phyloP scores from a whole-genome alignment of 2,797 vertebrate genomes.

The Onychomys torridus region DNA sequence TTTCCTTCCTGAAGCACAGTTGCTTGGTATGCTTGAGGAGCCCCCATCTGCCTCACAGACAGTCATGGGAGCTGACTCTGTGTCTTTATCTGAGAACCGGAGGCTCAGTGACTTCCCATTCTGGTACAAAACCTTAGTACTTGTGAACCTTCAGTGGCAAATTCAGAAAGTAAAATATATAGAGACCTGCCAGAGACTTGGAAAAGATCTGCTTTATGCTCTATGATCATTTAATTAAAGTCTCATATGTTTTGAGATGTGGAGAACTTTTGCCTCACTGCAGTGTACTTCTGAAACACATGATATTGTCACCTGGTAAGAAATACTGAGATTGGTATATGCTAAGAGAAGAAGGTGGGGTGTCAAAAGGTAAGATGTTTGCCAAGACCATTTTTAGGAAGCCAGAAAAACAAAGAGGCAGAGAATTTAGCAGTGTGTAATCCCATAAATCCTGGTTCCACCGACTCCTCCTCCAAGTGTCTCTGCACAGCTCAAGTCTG shows the following conservation, averaged over 20 bases:
- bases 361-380: neutral
- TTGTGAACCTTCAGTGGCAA: constrained; percentile 13
- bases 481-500: neutral
- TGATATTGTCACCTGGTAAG: constrained; percentile 25
- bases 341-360: neutral
- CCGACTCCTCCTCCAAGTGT: neutral
- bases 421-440: neutral
- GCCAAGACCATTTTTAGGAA: neutral
- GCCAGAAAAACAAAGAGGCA: neutral
- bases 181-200: neutral
- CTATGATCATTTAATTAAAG: constrained; percentile 39
- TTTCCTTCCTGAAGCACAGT: constrained; percentile 85
- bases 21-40: constrained; percentile 83
- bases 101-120: constrained; percentile 1
- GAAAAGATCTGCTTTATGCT: constrained; percentile 26
- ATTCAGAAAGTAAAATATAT: neutral
- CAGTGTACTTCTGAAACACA: neutral
- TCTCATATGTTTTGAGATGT: constrained; percentile 4
- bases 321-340: constrained; percentile 34
- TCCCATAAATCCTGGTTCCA: neutral
- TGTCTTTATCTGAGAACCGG: constrained; percentile 64
- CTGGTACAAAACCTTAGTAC: neutral
- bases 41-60: constrained; percentile 84
- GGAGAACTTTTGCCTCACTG: constrained; percentile 22
- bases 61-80: constrained; percentile 68